Base-by-base conservation (phyloP, 2,113 vertebrate species). In the Paramisgurnus dabryanus region DNA sequence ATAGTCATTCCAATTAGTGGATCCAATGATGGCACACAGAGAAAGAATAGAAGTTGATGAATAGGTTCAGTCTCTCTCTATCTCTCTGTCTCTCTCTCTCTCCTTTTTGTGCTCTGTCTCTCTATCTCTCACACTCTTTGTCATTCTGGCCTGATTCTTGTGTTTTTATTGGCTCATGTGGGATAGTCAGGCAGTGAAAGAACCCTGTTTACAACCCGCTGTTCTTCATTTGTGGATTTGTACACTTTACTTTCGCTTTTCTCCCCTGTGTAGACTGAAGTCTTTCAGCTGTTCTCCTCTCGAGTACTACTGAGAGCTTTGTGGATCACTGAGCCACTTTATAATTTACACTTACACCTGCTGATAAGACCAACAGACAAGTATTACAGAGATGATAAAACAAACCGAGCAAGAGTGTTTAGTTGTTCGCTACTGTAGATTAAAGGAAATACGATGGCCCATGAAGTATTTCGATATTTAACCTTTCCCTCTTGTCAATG, bases 21-120 rank as follows among this genome's bases (percentile, higher is more conserved):
- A 78, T 68, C 55, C 61, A 71, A 71, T 81, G 64, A 67, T 53
- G 57, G 68, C 71, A 53, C 69, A 71, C 64, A 53, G 60, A 67
- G 10, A 18, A 70, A 70, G 45, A 75, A 70, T 67, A 79, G 66
- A 81, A 67, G 27, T 57, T 81, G 79, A 81, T 83, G 43, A 79
- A 83, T 70, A 58, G 58, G 41, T 74, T 57, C 58, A 60, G 45
- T n/a, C 69, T 67, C 43, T 69, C 63, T 47, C 57, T 67, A 7
- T 53, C 2, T 39, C 17, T 34, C 69, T 67, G 58, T 69, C 63
- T 47, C 57, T 67, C 10, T 53, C 2, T 39, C 17, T 34, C 3
- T 34, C 27, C 27, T 34, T 34, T 34, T 34, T 34, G 27, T 34
- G 27, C 27, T 34, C 1, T 34, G 27, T 34, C 27, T 34, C 27